A percentile compares a stretch with the other conserved stretches of the same genome.
phyloP scores from a whole-genome alignment of 2,888 invertebrate genomes.

The Octonoba sinensis region DNA sequence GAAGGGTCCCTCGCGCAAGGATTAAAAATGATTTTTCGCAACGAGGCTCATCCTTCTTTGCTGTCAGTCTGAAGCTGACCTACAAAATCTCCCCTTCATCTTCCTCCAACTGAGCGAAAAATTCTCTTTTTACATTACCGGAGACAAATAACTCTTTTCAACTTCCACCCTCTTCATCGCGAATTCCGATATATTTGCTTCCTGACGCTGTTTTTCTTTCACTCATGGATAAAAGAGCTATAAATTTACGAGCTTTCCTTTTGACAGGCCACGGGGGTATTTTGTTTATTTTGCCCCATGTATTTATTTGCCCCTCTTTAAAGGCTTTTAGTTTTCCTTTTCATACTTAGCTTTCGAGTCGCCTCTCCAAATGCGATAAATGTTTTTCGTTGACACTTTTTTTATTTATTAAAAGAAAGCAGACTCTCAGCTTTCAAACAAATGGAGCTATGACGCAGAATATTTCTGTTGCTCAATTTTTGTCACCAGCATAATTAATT shows the following conservation, averaged over 20 bases:
- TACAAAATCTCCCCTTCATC: slow-evolving; percentile 33
- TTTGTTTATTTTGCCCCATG: slow-evolving; percentile 36
- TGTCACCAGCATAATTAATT: too few relatives aligned
- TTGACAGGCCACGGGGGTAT: slow-evolving; percentile 6
- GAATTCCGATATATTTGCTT: slow-evolving; percentile 45
- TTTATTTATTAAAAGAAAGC: too few relatives aligned
- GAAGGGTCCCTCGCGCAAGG: slow-evolving; percentile 19
- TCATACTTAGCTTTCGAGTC: too few relatives aligned
- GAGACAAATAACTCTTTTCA: slow-evolving; percentile 49
- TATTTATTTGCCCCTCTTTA: slow-evolving; percentile 4
- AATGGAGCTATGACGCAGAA: too few relatives aligned
- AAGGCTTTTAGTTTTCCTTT: too few relatives aligned
- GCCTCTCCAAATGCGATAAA: too few relatives aligned
- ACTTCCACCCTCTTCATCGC: slow-evolving; percentile 16
- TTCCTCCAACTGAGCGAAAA: slow-evolving; percentile 14
- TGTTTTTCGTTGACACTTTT: too few relatives aligned
- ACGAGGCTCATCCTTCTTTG: slow-evolving; percentile 25
- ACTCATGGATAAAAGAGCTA: slow-evolving; percentile 16
- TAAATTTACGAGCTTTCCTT: slow-evolving; percentile 31
- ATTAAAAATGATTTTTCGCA: slow-evolving; percentile 36
- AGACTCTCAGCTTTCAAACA: too few relatives aligned
- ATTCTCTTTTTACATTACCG: slow-evolving; percentile 37
- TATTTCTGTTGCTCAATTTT: too few relatives aligned
- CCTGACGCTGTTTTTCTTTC: slow-evolving; percentile 9
- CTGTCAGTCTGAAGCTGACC: slow-evolving; percentile 36